Evolutionary conservation across 1,140 invertebrate species (phyloP).

Genomic region (Nasonia giraulti): DNA sequence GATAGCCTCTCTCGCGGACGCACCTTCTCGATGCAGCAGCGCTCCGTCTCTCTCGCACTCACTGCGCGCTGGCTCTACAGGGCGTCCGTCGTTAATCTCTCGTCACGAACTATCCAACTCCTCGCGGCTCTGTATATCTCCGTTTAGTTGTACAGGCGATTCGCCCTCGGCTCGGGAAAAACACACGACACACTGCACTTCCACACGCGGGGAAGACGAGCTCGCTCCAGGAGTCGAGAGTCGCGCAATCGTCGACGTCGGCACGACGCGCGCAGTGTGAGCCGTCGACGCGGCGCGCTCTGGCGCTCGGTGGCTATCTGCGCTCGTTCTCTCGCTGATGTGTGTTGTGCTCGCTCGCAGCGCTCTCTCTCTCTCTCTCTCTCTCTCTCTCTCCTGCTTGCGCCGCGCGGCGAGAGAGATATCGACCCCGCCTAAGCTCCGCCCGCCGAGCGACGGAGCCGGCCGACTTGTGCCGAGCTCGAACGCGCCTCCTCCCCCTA

Average conservation of each 20-base stretch:
- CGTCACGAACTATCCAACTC: neutral
- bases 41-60: neutral
- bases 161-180: neutral
- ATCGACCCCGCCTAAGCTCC: slow-evolving; percentile 73
- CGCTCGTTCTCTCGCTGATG: too few species aligned
- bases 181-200: too few species aligned
- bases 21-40: slow-evolving; percentile 39
- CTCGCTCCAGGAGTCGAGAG: too few species aligned
- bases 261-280: neutral
- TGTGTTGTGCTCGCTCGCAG: slow-evolving; percentile 1
- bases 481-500: slow-evolving; percentile 26
- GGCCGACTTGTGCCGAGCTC: slow-evolving; percentile 54
- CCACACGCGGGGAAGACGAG: neutral
- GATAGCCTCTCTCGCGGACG: slow-evolving; percentile 29
- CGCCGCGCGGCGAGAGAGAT: slow-evolving; percentile 54
- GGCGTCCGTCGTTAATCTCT: neutral
- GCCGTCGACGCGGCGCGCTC: slow-evolving; percentile 45
- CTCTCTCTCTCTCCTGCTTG: neutral
- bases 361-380: too few species aligned
- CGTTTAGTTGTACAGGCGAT: neutral
- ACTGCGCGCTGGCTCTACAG: neutral
- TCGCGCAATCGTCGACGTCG: neutral
- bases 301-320: slow-evolving; percentile 51
- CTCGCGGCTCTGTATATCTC: neutral
- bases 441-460: slow-evolving; percentile 62